These are phyloP conservation scores for Digitonthophagus gazella DNA, from an alignment of 2,888 invertebrate genomes.

Conservation along the genomic window DNA sequence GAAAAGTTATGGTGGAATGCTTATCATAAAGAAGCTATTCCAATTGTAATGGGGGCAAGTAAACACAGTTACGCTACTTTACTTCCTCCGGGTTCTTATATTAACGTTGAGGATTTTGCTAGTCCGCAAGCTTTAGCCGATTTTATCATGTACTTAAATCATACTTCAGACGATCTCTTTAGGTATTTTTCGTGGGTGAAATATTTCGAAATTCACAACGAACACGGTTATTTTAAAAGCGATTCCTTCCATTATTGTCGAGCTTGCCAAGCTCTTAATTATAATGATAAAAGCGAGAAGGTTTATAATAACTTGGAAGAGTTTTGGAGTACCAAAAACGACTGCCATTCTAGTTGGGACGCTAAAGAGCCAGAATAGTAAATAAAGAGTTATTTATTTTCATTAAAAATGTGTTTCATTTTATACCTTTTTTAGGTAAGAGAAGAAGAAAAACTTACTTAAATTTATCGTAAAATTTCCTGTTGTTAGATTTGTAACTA, in stretches of 20 bases:
- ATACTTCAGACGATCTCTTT: conserved; percentile 47
- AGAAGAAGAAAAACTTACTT: background rate
- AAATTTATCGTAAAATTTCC: too few species aligned
- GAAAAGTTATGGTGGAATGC: conserved; percentile 70
- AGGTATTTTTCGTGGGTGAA: conserved; percentile 61
- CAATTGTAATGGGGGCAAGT: conserved; percentile 64
- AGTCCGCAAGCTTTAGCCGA: conserved; percentile 54
- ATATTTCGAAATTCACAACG: conserved; percentile 58
- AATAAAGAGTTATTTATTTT: conserved; percentile 10
- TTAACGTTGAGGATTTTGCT: conserved; percentile 60
- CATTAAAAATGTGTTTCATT: background rate
- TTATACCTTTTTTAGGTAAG: background rate
- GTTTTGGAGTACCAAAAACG: conserved; percentile 46
- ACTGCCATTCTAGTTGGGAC: conserved; percentile 44
- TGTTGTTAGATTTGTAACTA: too few species aligned
- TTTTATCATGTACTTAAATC: conserved; percentile 54
- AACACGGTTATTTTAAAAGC: conserved; percentile 67
- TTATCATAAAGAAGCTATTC: conserved; percentile 61
- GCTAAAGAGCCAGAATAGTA: background rate
- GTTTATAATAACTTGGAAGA: conserved; percentile 48
- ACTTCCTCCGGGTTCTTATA: conserved; percentile 63
- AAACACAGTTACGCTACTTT: conserved; percentile 51
- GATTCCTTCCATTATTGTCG: conserved; percentile 62
- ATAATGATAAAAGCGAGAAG: conserved; percentile 52
- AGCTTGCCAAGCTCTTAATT: conserved; percentile 67